A percentile compares a stretch with the other conserved stretches of the same genome.
Evolutionary conservation across 2,888 invertebrate genomes (phyloP).

Genomic region (Polyploca ridens): DNA sequence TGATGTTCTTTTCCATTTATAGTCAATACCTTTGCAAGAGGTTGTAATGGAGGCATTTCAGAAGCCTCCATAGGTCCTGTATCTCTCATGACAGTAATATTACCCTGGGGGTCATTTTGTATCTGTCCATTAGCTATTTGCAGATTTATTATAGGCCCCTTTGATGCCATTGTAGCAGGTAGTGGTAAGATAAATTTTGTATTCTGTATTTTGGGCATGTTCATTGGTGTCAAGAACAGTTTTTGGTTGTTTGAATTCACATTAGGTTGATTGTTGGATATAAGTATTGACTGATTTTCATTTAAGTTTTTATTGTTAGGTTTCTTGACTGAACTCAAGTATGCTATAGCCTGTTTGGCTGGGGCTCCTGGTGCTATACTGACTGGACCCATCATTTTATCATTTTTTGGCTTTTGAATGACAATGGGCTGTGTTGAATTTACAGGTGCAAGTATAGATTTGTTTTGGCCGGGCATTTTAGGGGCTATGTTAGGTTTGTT

Average conservation of each 20-base stretch:
- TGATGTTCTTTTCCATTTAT: conserved; percentile 65
- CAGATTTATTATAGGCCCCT: conserved; percentile 86
- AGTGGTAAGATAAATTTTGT: conserved; percentile 83
- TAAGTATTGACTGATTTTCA: conserved; percentile 76
- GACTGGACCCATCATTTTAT: conserved; percentile 81
- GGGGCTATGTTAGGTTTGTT: conserved; percentile 75
- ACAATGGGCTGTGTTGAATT: conserved; percentile 81
- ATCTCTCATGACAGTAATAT: conserved; percentile 86
- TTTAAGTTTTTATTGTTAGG: conserved; percentile 61
- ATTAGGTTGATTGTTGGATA: conserved; percentile 75
- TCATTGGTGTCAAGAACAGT: conserved; percentile 83
- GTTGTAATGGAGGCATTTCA: conserved; percentile 77
- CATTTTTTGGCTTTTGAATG: conserved; percentile 82
- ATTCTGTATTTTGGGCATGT: conserved; percentile 83
- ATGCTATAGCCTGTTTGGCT: conserved; percentile 80
- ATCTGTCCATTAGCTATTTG: conserved; percentile 88
- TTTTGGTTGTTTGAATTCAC: conserved; percentile 79
- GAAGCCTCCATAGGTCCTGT: conserved; percentile 56
- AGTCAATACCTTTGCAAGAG: conserved; percentile 61
- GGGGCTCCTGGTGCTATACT: conserved; percentile 69
- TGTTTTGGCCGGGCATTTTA: conserved; percentile 63
- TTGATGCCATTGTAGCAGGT: conserved; percentile 83
- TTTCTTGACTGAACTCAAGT: conserved; percentile 84
- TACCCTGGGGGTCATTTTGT: conserved; percentile 85
- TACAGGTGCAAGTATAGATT: conserved; percentile 71